These are phyloP conservation scores for Drosophila differens DNA, from an alignment of 2,888 invertebrate species.

Conservation along the genomic window DNA sequence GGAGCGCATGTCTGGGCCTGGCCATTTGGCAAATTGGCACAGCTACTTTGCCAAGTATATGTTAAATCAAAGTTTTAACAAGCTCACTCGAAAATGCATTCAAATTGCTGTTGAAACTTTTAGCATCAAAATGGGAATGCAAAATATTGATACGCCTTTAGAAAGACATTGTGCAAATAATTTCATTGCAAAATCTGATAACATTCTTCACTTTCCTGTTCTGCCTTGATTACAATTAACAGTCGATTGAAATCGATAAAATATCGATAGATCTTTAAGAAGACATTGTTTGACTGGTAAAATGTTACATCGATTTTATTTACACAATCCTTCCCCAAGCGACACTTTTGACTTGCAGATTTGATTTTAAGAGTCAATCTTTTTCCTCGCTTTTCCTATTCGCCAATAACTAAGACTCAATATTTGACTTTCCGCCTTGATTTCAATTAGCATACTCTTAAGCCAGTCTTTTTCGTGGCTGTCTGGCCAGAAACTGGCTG, in stretches of 20 bases:
- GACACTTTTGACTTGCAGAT: background rate
- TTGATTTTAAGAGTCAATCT: background rate
- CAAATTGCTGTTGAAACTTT: constrained; percentile 8
- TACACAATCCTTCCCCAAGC: background rate
- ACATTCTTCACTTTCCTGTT: background rate
- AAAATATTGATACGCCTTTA: background rate
- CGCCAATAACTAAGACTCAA: background rate
- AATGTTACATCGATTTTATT: background rate
- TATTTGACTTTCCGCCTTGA: constrained; percentile 4
- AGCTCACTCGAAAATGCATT: constrained; percentile 4
- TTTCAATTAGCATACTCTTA: constrained; percentile 48
- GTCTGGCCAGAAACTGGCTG: constrained; percentile 14
- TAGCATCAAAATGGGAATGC: background rate
- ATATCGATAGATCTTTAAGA: background rate
- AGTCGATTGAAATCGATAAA: background rate
- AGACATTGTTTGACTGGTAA: background rate
- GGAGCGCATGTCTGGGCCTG: constrained; percentile 40
- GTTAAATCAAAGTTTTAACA: constrained; percentile 19
- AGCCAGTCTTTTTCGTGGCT: constrained; percentile 17
- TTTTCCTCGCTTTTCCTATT: background rate
- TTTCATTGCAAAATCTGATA: background rate
- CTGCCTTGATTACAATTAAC: background rate
- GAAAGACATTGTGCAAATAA: background rate
- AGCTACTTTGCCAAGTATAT: constrained; percentile 13
- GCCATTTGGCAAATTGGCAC: constrained; percentile 32